Percentiles rank a stretch among this genome's conserved stretches.
Conservation (phyloP, 2,797 vertebrate genomes). For the Mus minutoides region DNA sequence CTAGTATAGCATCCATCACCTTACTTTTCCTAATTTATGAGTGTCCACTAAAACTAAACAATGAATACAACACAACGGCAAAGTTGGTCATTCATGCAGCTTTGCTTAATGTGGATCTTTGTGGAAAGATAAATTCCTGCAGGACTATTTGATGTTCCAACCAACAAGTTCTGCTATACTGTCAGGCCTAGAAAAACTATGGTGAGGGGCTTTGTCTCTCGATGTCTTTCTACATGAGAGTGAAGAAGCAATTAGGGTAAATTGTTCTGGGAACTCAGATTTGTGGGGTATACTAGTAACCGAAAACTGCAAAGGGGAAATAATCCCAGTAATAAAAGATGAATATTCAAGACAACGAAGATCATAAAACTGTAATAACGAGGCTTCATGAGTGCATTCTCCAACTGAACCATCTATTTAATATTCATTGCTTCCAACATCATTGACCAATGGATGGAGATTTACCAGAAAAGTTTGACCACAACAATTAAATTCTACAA, state of each 20-base stretch:
- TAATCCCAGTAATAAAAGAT: neutral
- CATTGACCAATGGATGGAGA: neutral
- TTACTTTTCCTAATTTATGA: constrained; percentile 72
- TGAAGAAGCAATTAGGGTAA: constrained; percentile 52
- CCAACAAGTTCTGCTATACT: constrained; percentile 48
- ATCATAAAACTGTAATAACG: constrained; percentile 9
- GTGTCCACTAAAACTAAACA: constrained; percentile 25
- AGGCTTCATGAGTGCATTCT: neutral
- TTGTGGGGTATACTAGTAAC: neutral
- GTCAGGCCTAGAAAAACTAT: constrained; percentile 11
- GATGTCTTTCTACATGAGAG: constrained; percentile 46
- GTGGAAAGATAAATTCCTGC: constrained; percentile 63
- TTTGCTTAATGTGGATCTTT: constrained; percentile 46
- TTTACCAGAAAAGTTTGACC: constrained; percentile 64
- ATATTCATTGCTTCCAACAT: constrained; percentile 3
- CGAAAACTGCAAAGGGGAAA: constrained; percentile 22
- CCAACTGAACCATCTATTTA: neutral
- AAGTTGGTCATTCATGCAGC: neutral
- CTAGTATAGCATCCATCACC: neutral
- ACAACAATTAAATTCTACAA: constrained; percentile 69
- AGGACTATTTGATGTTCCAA: constrained; percentile 41
- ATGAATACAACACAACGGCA: neutral
- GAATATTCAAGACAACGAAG: constrained; percentile 34
- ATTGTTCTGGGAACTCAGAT: constrained; percentile 53
- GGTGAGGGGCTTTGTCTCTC: neutral